Conservation (phyloP, 2,797 vertebrate species). For the Leptoclinus maculatus region DNA sequence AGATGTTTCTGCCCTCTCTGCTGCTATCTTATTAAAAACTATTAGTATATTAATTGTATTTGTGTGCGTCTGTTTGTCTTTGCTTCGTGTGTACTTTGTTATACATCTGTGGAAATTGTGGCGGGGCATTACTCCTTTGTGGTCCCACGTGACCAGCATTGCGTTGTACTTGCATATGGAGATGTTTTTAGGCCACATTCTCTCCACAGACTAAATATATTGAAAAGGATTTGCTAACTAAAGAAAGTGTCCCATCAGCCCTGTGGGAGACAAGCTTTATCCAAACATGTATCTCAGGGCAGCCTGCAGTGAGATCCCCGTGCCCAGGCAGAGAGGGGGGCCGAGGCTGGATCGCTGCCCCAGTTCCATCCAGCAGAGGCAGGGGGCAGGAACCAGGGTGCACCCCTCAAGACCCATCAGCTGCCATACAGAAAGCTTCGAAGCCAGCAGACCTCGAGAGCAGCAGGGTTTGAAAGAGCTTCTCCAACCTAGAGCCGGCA, state of each 20-base stretch:
- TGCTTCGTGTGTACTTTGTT: slow-evolving; percentile 34
- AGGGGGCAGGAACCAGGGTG: slow-evolving; percentile 51
- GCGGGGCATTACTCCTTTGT: slow-evolving; percentile 40
- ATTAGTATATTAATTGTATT: slow-evolving; percentile 31
- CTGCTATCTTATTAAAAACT: slow-evolving; percentile 15
- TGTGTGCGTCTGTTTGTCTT: slow-evolving; percentile 20
- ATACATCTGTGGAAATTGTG: slow-evolving; percentile 43
- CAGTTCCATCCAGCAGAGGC: slow-evolving; percentile 64
- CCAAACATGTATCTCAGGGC: slow-evolving; percentile 78
- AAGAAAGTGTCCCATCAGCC: slow-evolving; percentile 46
- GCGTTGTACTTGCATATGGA: slow-evolving; percentile 55
- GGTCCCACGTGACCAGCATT: slow-evolving; percentile 50
- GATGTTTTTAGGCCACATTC: slow-evolving; percentile 44
- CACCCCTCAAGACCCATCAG: slow-evolving; percentile 58
- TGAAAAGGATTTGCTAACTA: slow-evolving; percentile 57
- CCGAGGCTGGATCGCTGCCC: slow-evolving; percentile 64
- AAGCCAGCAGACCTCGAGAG: slow-evolving; percentile 50
- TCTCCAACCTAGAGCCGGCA: slow-evolving; percentile 23
- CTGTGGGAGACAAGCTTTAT: slow-evolving; percentile 34
- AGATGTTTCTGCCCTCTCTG: slow-evolving; percentile 10
- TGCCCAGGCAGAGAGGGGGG: slow-evolving; percentile 72
- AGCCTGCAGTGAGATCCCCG: slow-evolving; percentile 70
- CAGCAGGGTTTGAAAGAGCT: slow-evolving; percentile 53
- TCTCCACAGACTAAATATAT: slow-evolving; percentile 59
- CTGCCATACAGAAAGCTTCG: slow-evolving; percentile 46